Evolutionary conservation across 2,113 vertebrate species (phyloP).

Genomic region (Apeltes quadracus): DNA sequence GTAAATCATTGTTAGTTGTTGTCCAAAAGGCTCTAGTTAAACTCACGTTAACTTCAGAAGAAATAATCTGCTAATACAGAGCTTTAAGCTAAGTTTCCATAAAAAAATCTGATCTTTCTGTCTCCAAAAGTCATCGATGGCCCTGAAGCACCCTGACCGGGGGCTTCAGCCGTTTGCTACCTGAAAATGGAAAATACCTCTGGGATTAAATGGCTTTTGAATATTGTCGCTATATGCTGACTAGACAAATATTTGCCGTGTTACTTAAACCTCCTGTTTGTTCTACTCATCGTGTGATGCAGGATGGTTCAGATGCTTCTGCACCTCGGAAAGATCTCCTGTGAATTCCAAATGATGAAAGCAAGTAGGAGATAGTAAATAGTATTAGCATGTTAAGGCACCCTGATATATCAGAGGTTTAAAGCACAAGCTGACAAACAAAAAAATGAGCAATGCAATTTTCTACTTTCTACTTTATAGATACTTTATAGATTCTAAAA

Average conservation of each 20-base stretch:
- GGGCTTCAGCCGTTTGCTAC: conserved; percentile 7
- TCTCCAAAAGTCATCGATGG: too few relatives aligned
- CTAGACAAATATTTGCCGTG: conserved; percentile 6
- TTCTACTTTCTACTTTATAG: too few relatives aligned
- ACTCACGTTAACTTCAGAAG: too few relatives aligned
- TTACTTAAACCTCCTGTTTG: background rate
- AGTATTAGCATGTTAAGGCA: conserved; percentile 60
- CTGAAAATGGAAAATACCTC: conserved; percentile 16
- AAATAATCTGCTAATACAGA: too few relatives aligned
- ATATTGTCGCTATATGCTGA: background rate
- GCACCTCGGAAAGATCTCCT: conserved; percentile 40
- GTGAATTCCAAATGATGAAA: conserved; percentile 57
- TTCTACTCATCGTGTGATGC: conserved; percentile 7
- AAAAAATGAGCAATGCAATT: conserved; percentile 28
- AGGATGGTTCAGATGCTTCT: conserved; percentile 31
- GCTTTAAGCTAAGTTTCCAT: too few relatives aligned
- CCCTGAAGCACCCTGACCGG: too few relatives aligned
- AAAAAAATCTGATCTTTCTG: too few relatives aligned
- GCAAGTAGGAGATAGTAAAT: conserved; percentile 34
- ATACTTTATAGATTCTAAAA: too few relatives aligned
- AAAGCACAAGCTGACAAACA: conserved; percentile 44
- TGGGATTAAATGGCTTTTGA: conserved; percentile 5
- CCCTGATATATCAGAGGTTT: conserved; percentile 52
- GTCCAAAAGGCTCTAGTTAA: too few relatives aligned
- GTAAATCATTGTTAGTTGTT: too few relatives aligned